Evolutionary conservation across 1,140 invertebrate genomes (phyloP), one percentile per base, ranked within the genome.

Genomic region (Aphaenogaster floridana): DNA sequence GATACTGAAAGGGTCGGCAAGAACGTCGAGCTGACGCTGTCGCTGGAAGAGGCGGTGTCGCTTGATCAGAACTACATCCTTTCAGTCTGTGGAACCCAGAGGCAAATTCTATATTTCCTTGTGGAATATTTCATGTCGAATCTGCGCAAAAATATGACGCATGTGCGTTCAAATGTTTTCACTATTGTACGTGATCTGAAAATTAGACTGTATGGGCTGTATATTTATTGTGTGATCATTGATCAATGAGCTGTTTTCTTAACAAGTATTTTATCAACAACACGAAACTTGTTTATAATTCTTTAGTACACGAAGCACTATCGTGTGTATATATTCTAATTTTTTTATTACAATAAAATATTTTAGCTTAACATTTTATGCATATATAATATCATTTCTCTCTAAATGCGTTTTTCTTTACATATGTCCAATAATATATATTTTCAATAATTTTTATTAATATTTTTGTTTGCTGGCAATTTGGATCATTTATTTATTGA

Each of bases 71-170:
- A 92, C 66, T 95, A 95, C 63, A 88, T 95, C 45, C 87, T 95
- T 0, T 89, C 80, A 57, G 79, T 95, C 39, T 93, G 91, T 86
- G 94, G 94, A 28, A 94, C 92, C 34, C 93, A 94, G 86, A 92
- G 86, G 94, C 78, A 90, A 79, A 74, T 86, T 9, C 28, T 61
- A 42, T 9, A 54, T 86, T 89, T 63, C 3, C 7, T 79, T 69
- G 85, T 52, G 66, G 74, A 85, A 64, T 21, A 69, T 72, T 76
- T 84, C 50, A 77, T 15, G 57, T 79, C 42, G 77, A 83, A 72
- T 81, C 50, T 77, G 64, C 1, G 59, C 59, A 54, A 63, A 77
- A 59, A 11, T 61, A 86, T 72, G 4, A n/a, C 15, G 42, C 1
- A 4, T 74, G 15, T 57, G 59, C 11, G 28, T 21, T 36, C 28